These are phyloP conservation scores for Arenaria interpres DNA, from an alignment of 2,113 vertebrate species.

Conservation along the genomic window DNA sequence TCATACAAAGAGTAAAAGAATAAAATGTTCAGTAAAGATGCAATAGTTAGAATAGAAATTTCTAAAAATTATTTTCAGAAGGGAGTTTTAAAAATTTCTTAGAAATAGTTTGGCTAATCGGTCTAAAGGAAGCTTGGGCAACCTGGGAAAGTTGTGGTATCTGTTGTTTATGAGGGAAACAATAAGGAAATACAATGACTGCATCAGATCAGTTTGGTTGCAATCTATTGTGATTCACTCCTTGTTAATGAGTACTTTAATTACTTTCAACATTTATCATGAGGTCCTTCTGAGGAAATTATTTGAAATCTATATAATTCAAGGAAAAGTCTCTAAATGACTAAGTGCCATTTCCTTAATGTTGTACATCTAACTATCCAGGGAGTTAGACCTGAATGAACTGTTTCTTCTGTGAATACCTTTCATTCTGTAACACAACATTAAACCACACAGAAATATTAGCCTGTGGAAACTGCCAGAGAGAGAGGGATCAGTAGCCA, in stretches of 20 bases:
- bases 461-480: background rate
- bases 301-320: background rate
- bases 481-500: background rate
- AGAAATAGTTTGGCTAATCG: background rate
- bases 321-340: background rate
- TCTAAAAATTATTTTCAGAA: background rate
- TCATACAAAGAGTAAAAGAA: background rate
- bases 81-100: background rate
- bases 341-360: background rate
- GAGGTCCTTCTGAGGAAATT: background rate
- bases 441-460: background rate
- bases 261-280: background rate
- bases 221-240: background rate
- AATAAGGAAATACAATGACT: background rate
- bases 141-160: background rate
- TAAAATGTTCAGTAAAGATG: background rate
- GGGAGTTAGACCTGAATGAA: background rate
- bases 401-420: background rate
- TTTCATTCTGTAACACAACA: background rate
- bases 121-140: background rate
- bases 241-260: background rate
- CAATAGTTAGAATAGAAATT: background rate
- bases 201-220: background rate
- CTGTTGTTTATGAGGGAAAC: background rate
- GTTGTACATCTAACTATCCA: background rate